Percentiles rank a stretch among this genome's conserved stretches.
phyloP scores from a whole-genome alignment of 2,888 invertebrate genomes.

The Oligia latruncula region DNA sequence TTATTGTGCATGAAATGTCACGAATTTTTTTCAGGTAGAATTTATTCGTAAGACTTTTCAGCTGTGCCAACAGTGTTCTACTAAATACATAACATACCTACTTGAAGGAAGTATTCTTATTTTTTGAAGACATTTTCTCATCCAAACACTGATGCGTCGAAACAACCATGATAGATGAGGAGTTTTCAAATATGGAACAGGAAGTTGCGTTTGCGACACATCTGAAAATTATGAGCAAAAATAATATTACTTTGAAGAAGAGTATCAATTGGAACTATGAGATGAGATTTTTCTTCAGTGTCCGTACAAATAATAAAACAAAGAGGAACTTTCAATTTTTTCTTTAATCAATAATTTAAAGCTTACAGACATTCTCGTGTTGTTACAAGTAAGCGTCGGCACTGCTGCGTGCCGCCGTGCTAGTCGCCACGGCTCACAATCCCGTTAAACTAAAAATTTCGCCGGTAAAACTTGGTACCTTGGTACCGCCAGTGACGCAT shows the following conservation, averaged over 20 bases:
- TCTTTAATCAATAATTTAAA: conserved; percentile 90
- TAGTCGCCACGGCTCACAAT: conserved; percentile 68
- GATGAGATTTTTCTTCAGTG: not conserved
- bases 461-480: conserved; percentile 74
- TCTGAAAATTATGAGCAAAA: conserved; percentile 41
- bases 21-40: not conserved
- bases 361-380: conserved; percentile 86
- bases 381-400: conserved; percentile 76
- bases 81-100: conserved; percentile 22
- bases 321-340: conserved; percentile 85
- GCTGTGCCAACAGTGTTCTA: not conserved
- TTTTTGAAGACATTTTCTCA: not conserved
- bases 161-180: not conserved
- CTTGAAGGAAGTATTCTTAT: conserved; percentile 4
- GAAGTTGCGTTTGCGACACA: conserved; percentile 20
- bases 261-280: not conserved
- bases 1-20: conserved; percentile 11
- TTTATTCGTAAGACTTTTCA: conserved; percentile 7
- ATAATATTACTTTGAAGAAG: conserved; percentile 13
- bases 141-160: not conserved
- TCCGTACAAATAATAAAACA: conserved; percentile 75
- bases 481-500: conserved; percentile 73
- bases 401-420: conserved; percentile 66
- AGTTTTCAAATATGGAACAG: conserved; percentile 15
- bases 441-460: conserved; percentile 79